Evolutionary conservation across 2,797 vertebrate genomes (phyloP).

Genomic region (Peromyscus eremicus): DNA sequence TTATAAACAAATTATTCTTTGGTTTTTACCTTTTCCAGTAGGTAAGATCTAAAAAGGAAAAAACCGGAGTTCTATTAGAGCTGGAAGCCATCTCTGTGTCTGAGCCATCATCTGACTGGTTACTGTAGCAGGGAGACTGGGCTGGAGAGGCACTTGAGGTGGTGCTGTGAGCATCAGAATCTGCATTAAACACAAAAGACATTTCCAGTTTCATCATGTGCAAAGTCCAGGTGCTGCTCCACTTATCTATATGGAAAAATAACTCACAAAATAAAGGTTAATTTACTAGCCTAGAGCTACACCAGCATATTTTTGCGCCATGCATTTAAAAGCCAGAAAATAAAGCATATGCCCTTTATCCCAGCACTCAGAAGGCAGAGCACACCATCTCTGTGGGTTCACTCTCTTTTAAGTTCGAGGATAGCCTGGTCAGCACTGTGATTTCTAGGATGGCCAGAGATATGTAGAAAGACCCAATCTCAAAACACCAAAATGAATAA

Average conservation of each 20-base stretch:
- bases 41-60: conserved; percentile 98
- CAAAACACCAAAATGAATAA: neutral
- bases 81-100: conserved; percentile 95
- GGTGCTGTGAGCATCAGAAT: conserved; percentile 98
- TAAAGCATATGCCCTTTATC: neutral
- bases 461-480: neutral
- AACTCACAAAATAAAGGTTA: neutral
- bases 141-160: conserved; percentile 98
- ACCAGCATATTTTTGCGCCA: neutral
- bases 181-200: conserved; percentile 84
- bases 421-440: neutral
- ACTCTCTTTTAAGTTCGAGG: neutral
- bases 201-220: neutral
- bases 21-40: conserved; percentile 97
- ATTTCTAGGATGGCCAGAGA: neutral
- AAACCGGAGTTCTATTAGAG: conserved; percentile 94
- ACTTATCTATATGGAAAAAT: neutral
- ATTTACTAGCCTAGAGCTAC: neutral
- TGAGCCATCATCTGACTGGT: conserved; percentile 97
- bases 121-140: conserved; percentile 98
- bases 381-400: neutral
- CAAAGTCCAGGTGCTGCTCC: neutral
- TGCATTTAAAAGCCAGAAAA: neutral
- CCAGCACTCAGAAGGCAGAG: neutral
- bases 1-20: fast-evolving